Base-by-base conservation (phyloP, 2,888 invertebrate species). In the Masnerella sp. region DNA sequence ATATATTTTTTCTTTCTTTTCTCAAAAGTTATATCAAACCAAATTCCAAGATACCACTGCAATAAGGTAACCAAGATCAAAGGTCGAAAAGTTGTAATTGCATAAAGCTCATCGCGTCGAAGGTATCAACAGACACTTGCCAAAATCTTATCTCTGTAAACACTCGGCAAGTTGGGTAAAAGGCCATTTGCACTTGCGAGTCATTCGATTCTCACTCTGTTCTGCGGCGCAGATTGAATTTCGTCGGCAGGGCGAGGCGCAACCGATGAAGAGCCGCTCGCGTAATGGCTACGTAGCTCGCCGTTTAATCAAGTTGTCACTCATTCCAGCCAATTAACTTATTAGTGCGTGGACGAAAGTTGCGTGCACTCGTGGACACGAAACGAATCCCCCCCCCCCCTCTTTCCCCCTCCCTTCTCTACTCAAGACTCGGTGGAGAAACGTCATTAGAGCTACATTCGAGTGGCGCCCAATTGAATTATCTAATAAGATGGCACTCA, bases 301-400 rank as follows among this genome's bases (percentile, higher is more conserved):
- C 28, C 67, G 62, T 68, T 64, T 71, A 52, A 71, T 76, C 69
- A 74, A 78, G 64, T 70, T 71, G 75, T 74, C 74, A 59, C 69
- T 75, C 75, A 74, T 74, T 75, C 61, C 65, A 61, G 64, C 61
- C 74, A 75, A 76, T 78, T 78, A 76, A 78, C 74, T 75, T 70
- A 75, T 65, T 72, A 71, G 64, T 71, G 68, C 62, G 67, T 68
- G 71, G 62, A 62, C 56, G 62, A 43, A 68, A 52, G 59, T 58
- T 58, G 49, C 69, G 65, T 70, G 74, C 51, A 62, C 58, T 47
- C 30, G 36, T 25, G 22, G 30, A 22, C 61, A 25, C 30, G 36
- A 62, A 28, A 28, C 30, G 56, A 28, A 40, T 47, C 30, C n/a
- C 25, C 11, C 5, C 18, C 4, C 42, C 30, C 15, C 20, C 30